Base-by-base conservation (phyloP, 2,797 vertebrate genomes). In the Pelodytes ibericus region DNA sequence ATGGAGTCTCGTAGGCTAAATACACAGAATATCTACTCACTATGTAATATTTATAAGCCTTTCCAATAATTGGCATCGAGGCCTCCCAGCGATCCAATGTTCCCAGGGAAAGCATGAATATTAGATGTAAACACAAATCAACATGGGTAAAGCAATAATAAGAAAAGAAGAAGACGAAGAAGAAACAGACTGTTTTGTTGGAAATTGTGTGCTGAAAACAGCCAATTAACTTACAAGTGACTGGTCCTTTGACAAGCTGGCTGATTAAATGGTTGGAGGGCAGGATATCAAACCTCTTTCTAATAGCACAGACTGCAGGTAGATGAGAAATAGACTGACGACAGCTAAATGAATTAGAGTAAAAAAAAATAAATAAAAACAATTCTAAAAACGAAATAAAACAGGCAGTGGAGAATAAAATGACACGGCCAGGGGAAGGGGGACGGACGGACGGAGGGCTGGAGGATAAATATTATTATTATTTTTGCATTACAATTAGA, bases 91-190 rank as follows among this genome's bases (percentile, higher is more conserved):
- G 53, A 31, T 31, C 20, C 7, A 20, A 24, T 58, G 33, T 63
- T 60, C 56, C 30, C 27, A n/a, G 13, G 39, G 39, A 22, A 24
- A 18, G n/a, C 26, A 72, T 49, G 69, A 61, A 72, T 72, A 72
- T 72, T 61, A 30, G 61, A 18, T 16, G 41, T 53, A 30, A 36
- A 53, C 20, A 53, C 16, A 62, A n/a, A 63, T 2, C 47, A 53
- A 36, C 20, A 24, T 13, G 25, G 24, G 13, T n/a, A 22, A 25
- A 22, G 24, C 13, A 44, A 13, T 13, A 44, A 13, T 13, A 44
- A 13, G 13, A 44, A 44, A 44, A 44, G 41, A 53, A 20, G 15
- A 39, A 39, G 36, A 39, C 7, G 33, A 39, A 2, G 36, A 8
- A 39, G 36, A 39, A 24, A 53, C 8, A 24, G 2, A 1, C 22